phyloP scores from a whole-genome alignment of 2,888 invertebrate species.

The Catocala sponsa region DNA sequence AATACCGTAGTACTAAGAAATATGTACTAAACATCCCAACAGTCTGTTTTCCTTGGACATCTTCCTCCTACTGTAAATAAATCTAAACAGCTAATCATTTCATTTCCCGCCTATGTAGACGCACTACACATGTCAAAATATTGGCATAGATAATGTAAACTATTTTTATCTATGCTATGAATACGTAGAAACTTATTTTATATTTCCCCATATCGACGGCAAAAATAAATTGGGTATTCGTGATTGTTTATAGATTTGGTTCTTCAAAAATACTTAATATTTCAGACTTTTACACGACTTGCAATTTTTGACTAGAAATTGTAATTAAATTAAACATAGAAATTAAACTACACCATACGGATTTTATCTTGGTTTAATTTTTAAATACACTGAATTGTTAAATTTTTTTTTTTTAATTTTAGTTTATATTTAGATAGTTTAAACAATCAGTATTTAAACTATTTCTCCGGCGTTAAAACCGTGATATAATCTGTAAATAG shows the following conservation, averaged over 20 bases:
- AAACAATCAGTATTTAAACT: no score
- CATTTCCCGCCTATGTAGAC: conserved; percentile 11
- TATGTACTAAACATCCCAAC: not conserved
- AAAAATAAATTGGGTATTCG: conserved; percentile 5
- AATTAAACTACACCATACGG: no score
- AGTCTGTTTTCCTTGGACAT: not conserved
- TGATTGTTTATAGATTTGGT: not conserved
- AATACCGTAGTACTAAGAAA: not conserved
- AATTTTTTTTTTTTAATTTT: no score
- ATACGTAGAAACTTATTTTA: conserved; percentile 12
- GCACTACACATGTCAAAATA: conserved; percentile 13
- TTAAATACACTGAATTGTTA: no score
- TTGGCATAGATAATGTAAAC: conserved; percentile 24
- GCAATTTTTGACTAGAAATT: no score
- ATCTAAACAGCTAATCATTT: conserved; percentile 1
- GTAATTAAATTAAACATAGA: no score
- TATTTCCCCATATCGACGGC: conserved; percentile 8
- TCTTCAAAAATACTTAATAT: no score
- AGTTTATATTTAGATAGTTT: no score
- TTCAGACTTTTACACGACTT: no score
- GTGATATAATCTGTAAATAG: no score
- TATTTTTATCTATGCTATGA: conserved; percentile 16
- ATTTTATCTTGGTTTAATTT: no score
- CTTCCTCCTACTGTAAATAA: not conserved
- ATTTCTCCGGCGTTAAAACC: no score